Conservation (phyloP, 2,797 vertebrate genomes). For the Silurus aristotelis region DNA sequence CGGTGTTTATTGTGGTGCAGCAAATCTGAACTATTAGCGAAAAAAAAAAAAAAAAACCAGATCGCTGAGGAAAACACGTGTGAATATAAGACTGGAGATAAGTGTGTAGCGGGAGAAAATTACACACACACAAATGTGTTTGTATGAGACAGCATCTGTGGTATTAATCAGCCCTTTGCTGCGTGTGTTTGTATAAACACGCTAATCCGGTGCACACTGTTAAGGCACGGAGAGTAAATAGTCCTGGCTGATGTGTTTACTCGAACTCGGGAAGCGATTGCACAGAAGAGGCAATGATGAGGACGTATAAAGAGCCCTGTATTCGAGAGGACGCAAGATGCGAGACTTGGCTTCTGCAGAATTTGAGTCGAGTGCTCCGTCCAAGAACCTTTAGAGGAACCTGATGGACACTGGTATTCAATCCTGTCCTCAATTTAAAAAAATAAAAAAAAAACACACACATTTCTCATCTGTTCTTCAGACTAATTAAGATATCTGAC, state of each 20-base stretch:
- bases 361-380: neutral
- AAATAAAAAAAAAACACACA: neutral
- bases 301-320: constrained; percentile 32
- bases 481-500: neutral
- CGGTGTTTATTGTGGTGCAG: constrained; percentile 54
- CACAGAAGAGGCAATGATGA: neutral
- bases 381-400: neutral
- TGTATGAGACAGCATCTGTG: neutral
- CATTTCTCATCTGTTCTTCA: neutral
- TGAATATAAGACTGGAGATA: neutral
- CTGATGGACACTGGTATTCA: neutral
- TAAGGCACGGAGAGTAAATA: constrained; percentile 57
- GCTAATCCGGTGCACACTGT: constrained; percentile 47
- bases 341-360: neutral
- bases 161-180: constrained; percentile 48
- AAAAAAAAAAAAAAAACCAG: neutral
- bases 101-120: neutral
- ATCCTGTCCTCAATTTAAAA: neutral
- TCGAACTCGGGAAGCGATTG: constrained; percentile 42
- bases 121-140: neutral
- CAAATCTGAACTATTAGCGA: constrained; percentile 26
- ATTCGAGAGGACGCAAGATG: neutral
- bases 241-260: constrained; percentile 56
- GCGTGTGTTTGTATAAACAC: constrained; percentile 52
- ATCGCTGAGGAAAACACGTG: constrained; percentile 4